Percentiles rank a stretch among this genome's conserved stretches.
Conservation (phyloP, 1,140 invertebrate species). For the Apis dorsata region DNA sequence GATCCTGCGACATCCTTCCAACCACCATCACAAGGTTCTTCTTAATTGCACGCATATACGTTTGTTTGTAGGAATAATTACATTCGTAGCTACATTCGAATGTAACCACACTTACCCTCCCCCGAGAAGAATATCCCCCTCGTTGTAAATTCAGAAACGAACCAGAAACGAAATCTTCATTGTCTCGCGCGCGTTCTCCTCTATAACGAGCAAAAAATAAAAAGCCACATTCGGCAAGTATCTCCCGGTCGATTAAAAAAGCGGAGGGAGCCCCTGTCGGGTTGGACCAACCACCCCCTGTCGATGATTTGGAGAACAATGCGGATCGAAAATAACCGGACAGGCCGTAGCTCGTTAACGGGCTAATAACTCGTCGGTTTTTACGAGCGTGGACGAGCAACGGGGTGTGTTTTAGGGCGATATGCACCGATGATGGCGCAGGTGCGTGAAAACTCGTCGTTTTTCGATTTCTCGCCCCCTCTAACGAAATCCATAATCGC, state of each 20-base stretch:
- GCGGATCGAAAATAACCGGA: conserved; percentile 60
- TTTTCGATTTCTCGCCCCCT: background rate
- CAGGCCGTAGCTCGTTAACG: conserved; percentile 59
- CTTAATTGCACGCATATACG: too few relatives aligned
- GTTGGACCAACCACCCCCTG: background rate
- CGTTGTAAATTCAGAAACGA: background rate
- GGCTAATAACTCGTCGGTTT: conserved; percentile 67
- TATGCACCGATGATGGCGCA: conserved; percentile 61
- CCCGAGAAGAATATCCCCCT: background rate
- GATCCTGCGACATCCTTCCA: too few relatives aligned
- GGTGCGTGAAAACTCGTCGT: conserved; percentile 47
- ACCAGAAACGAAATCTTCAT: background rate
- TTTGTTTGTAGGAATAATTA: too few relatives aligned
- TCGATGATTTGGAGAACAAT: conserved; percentile 38
- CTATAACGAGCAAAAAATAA: background rate
- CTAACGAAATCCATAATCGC: background rate
- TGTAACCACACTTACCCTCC: background rate
- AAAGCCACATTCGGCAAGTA: conserved; percentile 5
- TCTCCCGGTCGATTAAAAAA: conserved; percentile 13
- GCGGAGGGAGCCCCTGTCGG: background rate
- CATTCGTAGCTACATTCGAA: background rate
- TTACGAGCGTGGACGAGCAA: conserved; percentile 57
- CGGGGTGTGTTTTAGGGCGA: conserved; percentile 63
- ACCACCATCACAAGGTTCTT: background rate
- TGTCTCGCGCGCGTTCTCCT: conserved; percentile 27